Percentiles rank a stretch among this genome's conserved stretches.
Evolutionary conservation across 53 echinoderm and acorn worm species (phyloP).

Genomic region (Zoroaster sp.): DNA sequence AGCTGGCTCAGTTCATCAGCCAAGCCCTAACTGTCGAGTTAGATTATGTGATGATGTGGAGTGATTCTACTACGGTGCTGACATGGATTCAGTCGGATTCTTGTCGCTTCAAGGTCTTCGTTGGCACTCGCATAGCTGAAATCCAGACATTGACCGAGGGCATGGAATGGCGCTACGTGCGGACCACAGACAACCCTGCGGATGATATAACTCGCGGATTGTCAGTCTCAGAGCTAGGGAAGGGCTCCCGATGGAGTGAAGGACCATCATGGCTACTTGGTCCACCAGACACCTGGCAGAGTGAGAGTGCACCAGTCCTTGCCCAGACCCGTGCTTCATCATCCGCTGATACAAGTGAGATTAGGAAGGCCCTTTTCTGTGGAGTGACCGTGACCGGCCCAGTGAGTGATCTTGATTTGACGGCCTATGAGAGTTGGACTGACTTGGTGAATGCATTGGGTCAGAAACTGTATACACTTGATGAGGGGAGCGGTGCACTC

Average conservation of each 20-base stretch:
- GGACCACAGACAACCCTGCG: conserved; percentile 33
- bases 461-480: background rate
- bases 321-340: conserved; percentile 6
- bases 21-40: too few species aligned
- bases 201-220: conserved; percentile 58
- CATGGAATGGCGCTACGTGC: conserved; percentile 34
- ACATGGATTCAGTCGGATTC: too few species aligned
- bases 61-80: too few species aligned
- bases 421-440: background rate
- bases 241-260: background rate
- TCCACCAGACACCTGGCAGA: too few species aligned
- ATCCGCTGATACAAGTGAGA: background rate
- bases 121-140: conserved; percentile 32
- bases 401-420: background rate
- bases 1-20: too few species aligned
- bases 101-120: too few species aligned
- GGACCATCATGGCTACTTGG: conserved; percentile 11
- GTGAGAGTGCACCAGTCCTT: background rate
- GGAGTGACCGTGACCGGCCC: background rate
- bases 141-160: conserved; percentile 21
- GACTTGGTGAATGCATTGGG: background rate
- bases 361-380: background rate
- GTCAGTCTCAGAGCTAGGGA: background rate
- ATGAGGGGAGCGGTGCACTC: background rate
- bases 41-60: too few species aligned